phyloP scores from a whole-genome alignment of 1,140 invertebrate species.

The Achroia grisella region DNA sequence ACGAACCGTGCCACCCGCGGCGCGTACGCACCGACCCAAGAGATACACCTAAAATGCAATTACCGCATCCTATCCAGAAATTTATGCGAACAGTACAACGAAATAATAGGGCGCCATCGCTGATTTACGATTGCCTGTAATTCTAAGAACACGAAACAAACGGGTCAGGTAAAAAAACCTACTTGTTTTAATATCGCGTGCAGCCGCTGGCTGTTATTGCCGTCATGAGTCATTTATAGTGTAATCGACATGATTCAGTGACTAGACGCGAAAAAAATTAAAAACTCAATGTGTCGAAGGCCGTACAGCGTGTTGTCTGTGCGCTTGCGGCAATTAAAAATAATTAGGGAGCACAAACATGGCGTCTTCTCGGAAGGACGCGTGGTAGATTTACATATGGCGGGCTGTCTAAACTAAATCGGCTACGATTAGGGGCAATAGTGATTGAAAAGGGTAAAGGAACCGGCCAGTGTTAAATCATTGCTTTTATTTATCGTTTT shows the following conservation, averaged over 20 bases:
- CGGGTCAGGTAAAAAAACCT: slow-evolving; percentile 36
- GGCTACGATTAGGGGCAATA: slow-evolving; percentile 61
- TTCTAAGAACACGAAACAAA: slow-evolving; percentile 31
- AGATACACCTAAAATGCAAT: slow-evolving; percentile 14
- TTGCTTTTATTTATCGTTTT: slow-evolving; percentile 25
- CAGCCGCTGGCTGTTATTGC: slow-evolving; percentile 9
- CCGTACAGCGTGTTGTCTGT: slow-evolving; percentile 32
- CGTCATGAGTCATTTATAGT: slow-evolving; percentile 47
- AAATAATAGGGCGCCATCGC: slow-evolving; percentile 56
- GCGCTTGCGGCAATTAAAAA: slow-evolving; percentile 68
- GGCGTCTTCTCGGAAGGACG: slow-evolving; percentile 61
- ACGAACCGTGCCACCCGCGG: slow-evolving; percentile 30
- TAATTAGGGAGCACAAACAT: slow-evolving; percentile 61
- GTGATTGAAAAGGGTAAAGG: slow-evolving; percentile 63
- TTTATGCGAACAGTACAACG: slow-evolving; percentile 32
- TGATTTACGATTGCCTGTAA: slow-evolving; percentile 44
- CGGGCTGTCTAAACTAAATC: slow-evolving; percentile 47
- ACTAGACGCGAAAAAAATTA: slow-evolving; percentile 65
- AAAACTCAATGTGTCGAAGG: slow-evolving; percentile 56
- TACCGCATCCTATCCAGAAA: slow-evolving; percentile 30
- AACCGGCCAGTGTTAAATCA: slow-evolving; percentile 32
- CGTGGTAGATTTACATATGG: slow-evolving; percentile 62
- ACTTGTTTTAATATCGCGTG: slow-evolving; percentile 42
- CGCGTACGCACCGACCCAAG: slow-evolving; percentile 8
- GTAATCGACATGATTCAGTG: slow-evolving; percentile 42